A percentile compares a stretch with the other conserved stretches of the same genome.
phyloP scores from a whole-genome alignment of 2,797 vertebrate species.

The Pseudomugil tenellus region DNA sequence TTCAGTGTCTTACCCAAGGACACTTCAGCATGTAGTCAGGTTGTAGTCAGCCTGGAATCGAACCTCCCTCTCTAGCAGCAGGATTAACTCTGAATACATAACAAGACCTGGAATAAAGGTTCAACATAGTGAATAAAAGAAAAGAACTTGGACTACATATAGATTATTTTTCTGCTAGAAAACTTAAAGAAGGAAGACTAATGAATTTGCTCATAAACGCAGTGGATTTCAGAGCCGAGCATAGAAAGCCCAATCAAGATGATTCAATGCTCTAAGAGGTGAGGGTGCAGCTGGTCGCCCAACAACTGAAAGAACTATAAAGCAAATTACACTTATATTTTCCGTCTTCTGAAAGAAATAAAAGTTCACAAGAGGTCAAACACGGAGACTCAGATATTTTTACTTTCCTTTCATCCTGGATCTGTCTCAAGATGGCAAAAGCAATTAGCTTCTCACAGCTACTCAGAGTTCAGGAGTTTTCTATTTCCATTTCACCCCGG shows the following conservation, averaged over 20 bases:
- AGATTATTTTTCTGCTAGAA: conserved; percentile 33
- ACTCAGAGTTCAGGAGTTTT: conserved; percentile 31
- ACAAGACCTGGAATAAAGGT: neutral
- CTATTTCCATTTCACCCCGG: conserved; percentile 53
- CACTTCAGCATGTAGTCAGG: too few species aligned
- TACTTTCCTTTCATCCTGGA: neutral
- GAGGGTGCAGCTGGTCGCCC: conserved; percentile 46
- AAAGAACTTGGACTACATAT: neutral
- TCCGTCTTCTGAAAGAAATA: conserved; percentile 27
- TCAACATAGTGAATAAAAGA: neutral
- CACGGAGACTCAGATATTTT: conserved; percentile 23
- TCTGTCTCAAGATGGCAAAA: conserved; percentile 58
- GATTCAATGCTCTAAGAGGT: conserved; percentile 31
- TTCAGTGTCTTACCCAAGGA: too few species aligned
- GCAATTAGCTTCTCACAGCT: conserved; percentile 59
- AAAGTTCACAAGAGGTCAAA: conserved; percentile 37
- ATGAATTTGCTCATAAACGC: conserved; percentile 63
- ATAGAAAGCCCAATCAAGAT: conserved; percentile 62
- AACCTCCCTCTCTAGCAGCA: too few species aligned
- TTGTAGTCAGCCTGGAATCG: too few species aligned
- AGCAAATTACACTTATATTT: conserved; percentile 39
- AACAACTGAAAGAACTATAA: conserved; percentile 45
- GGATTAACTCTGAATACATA: neutral
- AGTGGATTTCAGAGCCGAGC: conserved; percentile 47
- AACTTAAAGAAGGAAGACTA: conserved; percentile 52